Evolutionary conservation across 2,888 invertebrate genomes (phyloP).

Genomic region (Acrocera orbiculus): DNA sequence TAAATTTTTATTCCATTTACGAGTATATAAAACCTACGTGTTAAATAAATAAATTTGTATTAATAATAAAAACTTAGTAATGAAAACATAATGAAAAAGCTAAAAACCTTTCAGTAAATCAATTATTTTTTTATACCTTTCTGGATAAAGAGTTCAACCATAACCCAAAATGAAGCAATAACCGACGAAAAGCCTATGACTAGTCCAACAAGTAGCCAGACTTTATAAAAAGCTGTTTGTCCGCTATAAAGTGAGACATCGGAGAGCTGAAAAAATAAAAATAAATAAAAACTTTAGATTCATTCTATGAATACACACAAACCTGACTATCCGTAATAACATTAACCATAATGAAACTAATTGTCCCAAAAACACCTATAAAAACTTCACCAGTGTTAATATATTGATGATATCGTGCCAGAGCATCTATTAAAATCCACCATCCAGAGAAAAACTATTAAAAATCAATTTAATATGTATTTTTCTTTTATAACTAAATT

Average conservation of each 20-base stretch:
- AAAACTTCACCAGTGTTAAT: constrained; percentile 70
- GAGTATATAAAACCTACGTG: no score
- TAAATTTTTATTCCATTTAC: no score
- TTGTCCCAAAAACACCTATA: constrained; percentile 84
- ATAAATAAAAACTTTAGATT: neutral
- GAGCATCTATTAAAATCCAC: constrained; percentile 96
- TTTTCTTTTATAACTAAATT: neutral
- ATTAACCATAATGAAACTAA: constrained; percentile 95
- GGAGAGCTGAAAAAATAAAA: constrained; percentile 5
- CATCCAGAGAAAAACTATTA: constrained; percentile 86
- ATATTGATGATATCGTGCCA: constrained; percentile 55
- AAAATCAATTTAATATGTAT: constrained; percentile 7
- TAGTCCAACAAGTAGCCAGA: constrained; percentile 94
- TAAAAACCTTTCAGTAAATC: constrained; percentile 2
- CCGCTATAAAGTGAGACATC: constrained; percentile 26
- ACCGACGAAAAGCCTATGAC: constrained; percentile 91
- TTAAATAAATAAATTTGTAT: no score
- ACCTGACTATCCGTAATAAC: constrained; percentile 87
- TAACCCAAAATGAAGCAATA: constrained; percentile 90
- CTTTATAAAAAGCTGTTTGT: constrained; percentile 72
- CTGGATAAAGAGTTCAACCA: constrained; percentile 71
- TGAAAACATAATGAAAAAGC: neutral
- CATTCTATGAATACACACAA: constrained; percentile 11
- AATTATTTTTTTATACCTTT: constrained; percentile 33
- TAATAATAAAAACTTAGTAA: constrained; percentile 3